A percentile compares a stretch with the other conserved stretches of the same genome.
Conservation (phyloP, 1,140 invertebrate genomes). For the Physella acuta region DNA sequence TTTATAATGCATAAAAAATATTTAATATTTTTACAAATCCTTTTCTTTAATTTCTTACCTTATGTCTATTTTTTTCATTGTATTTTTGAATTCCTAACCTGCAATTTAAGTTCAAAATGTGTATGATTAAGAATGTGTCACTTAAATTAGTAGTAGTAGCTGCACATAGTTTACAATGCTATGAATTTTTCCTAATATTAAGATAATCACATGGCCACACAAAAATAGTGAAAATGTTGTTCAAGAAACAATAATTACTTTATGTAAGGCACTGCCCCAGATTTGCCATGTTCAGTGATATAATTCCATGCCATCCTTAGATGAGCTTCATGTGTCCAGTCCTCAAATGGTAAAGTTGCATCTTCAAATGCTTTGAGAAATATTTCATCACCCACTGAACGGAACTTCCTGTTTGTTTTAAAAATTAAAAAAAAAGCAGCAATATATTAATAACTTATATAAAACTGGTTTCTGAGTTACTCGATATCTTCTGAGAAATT, state of each 20-base stretch:
- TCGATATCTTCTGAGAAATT: no score
- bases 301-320: conserved; percentile 59
- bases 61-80: conserved; percentile 54
- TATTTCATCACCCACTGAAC: conserved; percentile 55
- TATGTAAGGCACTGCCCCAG: conserved; percentile 50
- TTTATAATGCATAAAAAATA: not conserved
- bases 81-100: conserved; percentile 52
- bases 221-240: no score
- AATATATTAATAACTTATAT: no score
- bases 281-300: conserved; percentile 49
- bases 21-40: not conserved
- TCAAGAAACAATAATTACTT: conserved; percentile 45
- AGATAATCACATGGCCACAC: no score
- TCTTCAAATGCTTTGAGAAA: conserved; percentile 58
- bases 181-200: no score
- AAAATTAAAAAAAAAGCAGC: no score
- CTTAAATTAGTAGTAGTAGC: no score
- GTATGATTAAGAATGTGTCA: no score
- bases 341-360: conserved; percentile 52
- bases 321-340: conserved; percentile 58
- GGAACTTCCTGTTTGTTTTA: conserved; percentile 47
- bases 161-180: no score
- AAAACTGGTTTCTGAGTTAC: no score
- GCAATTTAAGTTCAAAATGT: no score
- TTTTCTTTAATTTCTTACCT: conserved; percentile 36